Evolutionary conservation across 2,113 vertebrate species (phyloP).

Genomic region (Poeciliopsis retropinna): DNA sequence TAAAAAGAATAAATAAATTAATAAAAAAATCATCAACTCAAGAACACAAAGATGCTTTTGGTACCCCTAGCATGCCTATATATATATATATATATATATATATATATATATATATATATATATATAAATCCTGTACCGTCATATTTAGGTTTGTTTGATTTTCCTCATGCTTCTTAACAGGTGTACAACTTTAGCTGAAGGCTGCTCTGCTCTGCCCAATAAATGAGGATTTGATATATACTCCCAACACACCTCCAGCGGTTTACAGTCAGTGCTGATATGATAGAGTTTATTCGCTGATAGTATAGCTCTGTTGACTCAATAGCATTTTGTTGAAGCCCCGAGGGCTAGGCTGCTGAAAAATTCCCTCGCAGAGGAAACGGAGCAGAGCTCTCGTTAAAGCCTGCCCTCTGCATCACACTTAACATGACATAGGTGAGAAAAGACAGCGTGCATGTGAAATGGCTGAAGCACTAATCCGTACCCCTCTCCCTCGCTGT

Average conservation of each 20-base stretch:
- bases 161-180: slow-evolving; percentile 22
- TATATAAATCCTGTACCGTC: background rate
- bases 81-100: no score
- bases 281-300: slow-evolving; percentile 45
- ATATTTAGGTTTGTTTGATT: slow-evolving; percentile 6
- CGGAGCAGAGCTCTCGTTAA: slow-evolving; percentile 24
- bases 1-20: background rate
- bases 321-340: slow-evolving; percentile 49
- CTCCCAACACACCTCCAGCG: slow-evolving; percentile 26
- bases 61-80: background rate
- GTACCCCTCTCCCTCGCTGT: slow-evolving; percentile 15
- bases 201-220: slow-evolving; percentile 33
- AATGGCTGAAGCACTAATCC: slow-evolving; percentile 38
- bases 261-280: slow-evolving; percentile 46
- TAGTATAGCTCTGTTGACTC: slow-evolving; percentile 51
- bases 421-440: slow-evolving; percentile 37
- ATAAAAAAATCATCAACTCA: background rate
- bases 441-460: slow-evolving; percentile 32
- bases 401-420: slow-evolving; percentile 34
- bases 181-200: slow-evolving; percentile 29
- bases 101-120: no score
- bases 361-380: slow-evolving; percentile 15
- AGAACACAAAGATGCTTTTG: slow-evolving; percentile 10
- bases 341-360: slow-evolving; percentile 14
- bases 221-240: slow-evolving; percentile 48